Evolutionary conservation across 2,113 vertebrate species (phyloP).

Genomic region (Microcebus ravelobensis): DNA sequence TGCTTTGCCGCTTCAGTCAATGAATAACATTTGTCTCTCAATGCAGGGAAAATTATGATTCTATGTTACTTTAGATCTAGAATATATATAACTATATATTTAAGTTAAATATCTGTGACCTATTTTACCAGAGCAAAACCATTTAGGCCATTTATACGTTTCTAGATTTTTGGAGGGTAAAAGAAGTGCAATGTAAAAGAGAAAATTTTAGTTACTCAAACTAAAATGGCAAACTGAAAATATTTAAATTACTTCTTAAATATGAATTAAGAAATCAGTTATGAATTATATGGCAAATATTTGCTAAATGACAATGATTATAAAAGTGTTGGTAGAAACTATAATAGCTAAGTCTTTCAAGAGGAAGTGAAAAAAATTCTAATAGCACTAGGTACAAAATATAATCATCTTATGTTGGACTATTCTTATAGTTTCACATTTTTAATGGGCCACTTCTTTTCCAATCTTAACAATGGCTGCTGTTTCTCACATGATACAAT

Average conservation of each 20-base stretch:
- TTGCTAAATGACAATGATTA: neutral
- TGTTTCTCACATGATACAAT: neutral
- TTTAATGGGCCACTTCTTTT: neutral
- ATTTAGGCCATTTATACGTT: neutral
- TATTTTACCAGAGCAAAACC: neutral
- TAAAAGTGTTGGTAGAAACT: neutral
- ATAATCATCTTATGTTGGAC: neutral
- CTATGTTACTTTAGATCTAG: neutral
- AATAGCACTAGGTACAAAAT: neutral
- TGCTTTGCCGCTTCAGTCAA: neutral
- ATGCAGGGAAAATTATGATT: neutral
- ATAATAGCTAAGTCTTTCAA: neutral
- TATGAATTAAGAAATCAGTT: neutral
- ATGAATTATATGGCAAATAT: neutral
- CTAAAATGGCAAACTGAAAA: neutral
- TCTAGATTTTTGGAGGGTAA: neutral
- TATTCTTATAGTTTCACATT: neutral
- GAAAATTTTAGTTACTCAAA: neutral
- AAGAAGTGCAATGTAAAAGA: neutral
- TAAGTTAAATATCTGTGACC: neutral
- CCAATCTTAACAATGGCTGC: neutral
- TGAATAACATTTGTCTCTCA: slow-evolving; percentile 27
- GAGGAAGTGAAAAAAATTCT: neutral
- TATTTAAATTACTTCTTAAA: slow-evolving; percentile 12
- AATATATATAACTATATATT: neutral